Evolutionary conservation across 1,140 invertebrate species (phyloP), one percentile per base, ranked within the genome.

Genomic region (Drosophila jambulina): DNA sequence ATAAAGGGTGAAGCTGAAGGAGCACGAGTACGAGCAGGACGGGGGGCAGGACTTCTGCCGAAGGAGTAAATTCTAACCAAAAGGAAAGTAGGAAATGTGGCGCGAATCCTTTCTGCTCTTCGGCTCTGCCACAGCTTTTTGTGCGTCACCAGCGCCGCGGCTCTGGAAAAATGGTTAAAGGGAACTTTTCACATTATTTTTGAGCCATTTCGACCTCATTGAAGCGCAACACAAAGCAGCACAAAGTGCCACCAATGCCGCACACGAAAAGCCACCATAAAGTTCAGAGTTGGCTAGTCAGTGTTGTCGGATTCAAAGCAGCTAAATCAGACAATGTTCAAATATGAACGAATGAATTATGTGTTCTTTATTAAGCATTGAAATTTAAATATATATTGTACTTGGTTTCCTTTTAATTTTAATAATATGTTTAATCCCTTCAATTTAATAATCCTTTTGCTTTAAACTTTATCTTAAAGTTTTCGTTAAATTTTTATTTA

Each of bases 201-300:
- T 90, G 86, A 90, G 85, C 85, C 85, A 90, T 90, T 90, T 85
- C 85, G 86, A 90, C 85, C 86, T 91, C 86, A 85, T 91, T 90
- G 86, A 90, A 90, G 85, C 85, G 78, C 86, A 90, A 90, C 85
- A 91, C 85, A 90, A 90, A 90, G 81, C 80, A 80, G 81, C 77
- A 90, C 61, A 84, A 87, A 87, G 84, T 87, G 84, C 83, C 77
- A 87, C 80, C 83, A 79, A 83, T 58, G 79, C 79, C 80, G 80
- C 82, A 75, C 59, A 67, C 36, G 58, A 63, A 71, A 82, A 56
- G 54, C 62, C 80, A 65, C 49, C 80, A 86, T 75, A 76, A 87
- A 88, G 76, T 80, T 79, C 25, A 40, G 36, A 32, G 32, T 34
- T 40, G 9, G 57, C 9, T 67, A 25, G 48, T 15, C 48, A 70